Conservation (phyloP, 2,113 vertebrate genomes). For the Talpa occidentalis region DNA sequence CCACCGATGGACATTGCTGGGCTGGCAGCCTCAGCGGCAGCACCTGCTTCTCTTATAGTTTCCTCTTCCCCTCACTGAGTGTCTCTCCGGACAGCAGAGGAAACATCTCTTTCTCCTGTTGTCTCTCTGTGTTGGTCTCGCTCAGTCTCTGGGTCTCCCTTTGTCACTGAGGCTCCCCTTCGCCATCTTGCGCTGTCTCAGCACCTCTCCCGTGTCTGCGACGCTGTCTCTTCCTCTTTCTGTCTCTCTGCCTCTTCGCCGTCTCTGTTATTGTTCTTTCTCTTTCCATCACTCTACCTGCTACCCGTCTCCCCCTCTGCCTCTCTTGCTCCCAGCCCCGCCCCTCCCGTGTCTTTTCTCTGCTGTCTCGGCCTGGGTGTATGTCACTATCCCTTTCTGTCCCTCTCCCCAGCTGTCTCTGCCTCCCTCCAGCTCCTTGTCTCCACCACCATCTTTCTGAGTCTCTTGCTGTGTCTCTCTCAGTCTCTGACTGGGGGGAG, state of each 20-base stretch:
- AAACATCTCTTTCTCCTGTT: not conserved
- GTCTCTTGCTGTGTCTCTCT: not conserved
- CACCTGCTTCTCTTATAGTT: not conserved
- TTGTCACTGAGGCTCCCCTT: not conserved
- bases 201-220: not conserved
- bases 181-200: accelerated
- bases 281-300: not conserved
- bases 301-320: not conserved
- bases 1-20: not conserved
- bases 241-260: not conserved
- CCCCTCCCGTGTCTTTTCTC: not conserved
- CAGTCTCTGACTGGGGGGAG: not conserved
- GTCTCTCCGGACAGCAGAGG: not conserved
- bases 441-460: not conserved
- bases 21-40: not conserved
- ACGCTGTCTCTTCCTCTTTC: not conserved
- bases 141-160: not conserved
- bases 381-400: not conserved
- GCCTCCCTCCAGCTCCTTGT: not conserved
- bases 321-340: not conserved
- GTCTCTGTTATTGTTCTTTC: not conserved
- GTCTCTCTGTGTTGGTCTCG: not conserved
- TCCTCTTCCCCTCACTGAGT: not conserved
- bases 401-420: not conserved
- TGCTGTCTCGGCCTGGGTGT: too few relatives aligned